Conservation (phyloP, 2,113 vertebrate species). For the Carollia perspicillata region DNA sequence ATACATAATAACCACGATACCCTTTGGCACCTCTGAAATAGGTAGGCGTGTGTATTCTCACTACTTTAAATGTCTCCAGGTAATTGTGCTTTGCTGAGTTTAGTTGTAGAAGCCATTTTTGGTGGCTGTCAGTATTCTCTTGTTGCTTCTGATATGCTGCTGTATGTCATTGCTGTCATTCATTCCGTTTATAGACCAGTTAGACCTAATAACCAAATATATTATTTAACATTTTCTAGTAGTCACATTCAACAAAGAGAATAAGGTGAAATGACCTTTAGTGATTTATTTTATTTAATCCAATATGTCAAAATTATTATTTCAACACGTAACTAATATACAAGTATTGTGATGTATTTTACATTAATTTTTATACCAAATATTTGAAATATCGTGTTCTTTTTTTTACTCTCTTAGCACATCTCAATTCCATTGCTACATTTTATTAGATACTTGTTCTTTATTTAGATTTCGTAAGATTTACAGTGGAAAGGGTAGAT, state of each 20-base stretch:
- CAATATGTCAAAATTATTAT: neutral
- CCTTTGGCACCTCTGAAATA: neutral
- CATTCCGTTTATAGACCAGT: neutral
- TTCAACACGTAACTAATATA: neutral
- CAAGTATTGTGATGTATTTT: neutral
- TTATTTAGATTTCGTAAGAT: conserved; percentile 38
- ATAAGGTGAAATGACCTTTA: neutral
- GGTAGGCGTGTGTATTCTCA: neutral
- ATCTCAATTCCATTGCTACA: neutral
- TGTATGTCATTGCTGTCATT: neutral
- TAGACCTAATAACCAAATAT: neutral
- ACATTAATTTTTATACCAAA: neutral
- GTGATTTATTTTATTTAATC: neutral
- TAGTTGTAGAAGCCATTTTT: neutral
- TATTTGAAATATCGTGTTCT: conserved; percentile 4
- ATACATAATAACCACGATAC: neutral
- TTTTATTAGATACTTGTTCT: neutral
- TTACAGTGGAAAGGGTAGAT: neutral
- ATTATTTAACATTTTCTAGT: neutral
- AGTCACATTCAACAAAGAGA: neutral
- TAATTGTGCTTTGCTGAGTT: neutral
- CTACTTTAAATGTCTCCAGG: neutral
- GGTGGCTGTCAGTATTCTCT: neutral
- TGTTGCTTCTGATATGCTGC: neutral
- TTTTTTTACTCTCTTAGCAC: neutral